Evolutionary conservation across 2,113 vertebrate species (phyloP).

Genomic region (Leuciscus idus): DNA sequence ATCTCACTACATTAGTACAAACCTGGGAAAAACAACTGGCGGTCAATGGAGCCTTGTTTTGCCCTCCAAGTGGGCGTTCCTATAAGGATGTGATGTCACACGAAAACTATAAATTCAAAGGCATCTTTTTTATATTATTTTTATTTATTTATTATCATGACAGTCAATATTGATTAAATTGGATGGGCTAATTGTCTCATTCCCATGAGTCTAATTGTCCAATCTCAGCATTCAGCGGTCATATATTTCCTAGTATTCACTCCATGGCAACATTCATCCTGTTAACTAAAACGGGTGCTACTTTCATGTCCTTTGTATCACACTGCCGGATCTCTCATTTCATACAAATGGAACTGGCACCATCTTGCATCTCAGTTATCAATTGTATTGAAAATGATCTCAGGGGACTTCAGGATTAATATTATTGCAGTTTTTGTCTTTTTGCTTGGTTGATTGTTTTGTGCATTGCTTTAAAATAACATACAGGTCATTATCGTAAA

Average conservation of each 20-base stretch:
- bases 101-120: too few relatives aligned
- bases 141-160: neutral
- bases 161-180: neutral
- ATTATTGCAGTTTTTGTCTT: neutral
- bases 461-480: too few relatives aligned
- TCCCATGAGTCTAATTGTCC: neutral
- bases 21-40: too few relatives aligned
- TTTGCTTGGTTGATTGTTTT: neutral
- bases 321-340: neutral
- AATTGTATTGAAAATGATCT: neutral
- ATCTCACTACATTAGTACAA: too few relatives aligned
- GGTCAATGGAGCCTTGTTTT: too few relatives aligned
- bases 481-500: neutral
- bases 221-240: neutral
- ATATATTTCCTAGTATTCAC: neutral
- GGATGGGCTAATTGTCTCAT: neutral
- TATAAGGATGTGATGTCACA: too few relatives aligned
- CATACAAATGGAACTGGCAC: neutral
- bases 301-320: neutral
- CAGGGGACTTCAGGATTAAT: neutral
- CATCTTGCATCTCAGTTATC: neutral
- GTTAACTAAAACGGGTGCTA: neutral
- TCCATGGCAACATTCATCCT: neutral
- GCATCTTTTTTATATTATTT: neutral
- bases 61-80: too few relatives aligned